Conservation (phyloP, 2,888 invertebrate species). For the Xiphydria camelus region DNA sequence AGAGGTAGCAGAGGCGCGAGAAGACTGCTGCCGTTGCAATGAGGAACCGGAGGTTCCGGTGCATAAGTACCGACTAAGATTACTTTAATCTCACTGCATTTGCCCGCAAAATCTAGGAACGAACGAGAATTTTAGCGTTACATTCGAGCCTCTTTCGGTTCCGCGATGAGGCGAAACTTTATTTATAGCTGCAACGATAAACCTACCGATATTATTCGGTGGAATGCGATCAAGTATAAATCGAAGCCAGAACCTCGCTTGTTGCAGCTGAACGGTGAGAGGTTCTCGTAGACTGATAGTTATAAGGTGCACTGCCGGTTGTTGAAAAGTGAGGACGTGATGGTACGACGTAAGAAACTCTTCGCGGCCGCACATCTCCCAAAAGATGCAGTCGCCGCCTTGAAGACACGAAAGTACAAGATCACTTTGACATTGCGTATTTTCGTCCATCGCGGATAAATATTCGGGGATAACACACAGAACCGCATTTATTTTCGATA, state of each 20-base stretch:
- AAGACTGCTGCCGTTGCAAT: conserved; percentile 45
- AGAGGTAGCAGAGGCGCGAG: conserved; percentile 49
- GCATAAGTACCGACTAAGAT: conserved; percentile 55
- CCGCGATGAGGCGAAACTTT: too few species aligned
- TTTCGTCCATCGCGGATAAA: too few species aligned
- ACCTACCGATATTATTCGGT: conserved; percentile 63
- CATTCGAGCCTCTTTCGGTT: too few species aligned
- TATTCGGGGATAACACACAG: neutral
- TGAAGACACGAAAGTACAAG: too few species aligned
- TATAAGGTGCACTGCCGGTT: conserved; percentile 65
- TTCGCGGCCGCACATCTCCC: conserved; percentile 80
- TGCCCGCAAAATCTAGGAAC: conserved; percentile 49
- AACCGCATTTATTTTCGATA: too few species aligned
- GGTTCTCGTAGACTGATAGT: conserved; percentile 71
- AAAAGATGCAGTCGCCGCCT: conserved; percentile 62
- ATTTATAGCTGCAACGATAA: neutral
- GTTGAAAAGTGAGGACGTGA: conserved; percentile 65
- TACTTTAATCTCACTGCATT: conserved; percentile 48
- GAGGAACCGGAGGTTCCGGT: conserved; percentile 48
- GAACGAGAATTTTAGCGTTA: neutral
- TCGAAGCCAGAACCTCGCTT: conserved; percentile 74
- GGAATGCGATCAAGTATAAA: conserved; percentile 71
- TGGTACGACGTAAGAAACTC: conserved; percentile 73
- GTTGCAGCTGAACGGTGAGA: conserved; percentile 68
- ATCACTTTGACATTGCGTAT: too few species aligned